Conservation (phyloP, 1,140 invertebrate species). For the Cotesia glomerata region DNA sequence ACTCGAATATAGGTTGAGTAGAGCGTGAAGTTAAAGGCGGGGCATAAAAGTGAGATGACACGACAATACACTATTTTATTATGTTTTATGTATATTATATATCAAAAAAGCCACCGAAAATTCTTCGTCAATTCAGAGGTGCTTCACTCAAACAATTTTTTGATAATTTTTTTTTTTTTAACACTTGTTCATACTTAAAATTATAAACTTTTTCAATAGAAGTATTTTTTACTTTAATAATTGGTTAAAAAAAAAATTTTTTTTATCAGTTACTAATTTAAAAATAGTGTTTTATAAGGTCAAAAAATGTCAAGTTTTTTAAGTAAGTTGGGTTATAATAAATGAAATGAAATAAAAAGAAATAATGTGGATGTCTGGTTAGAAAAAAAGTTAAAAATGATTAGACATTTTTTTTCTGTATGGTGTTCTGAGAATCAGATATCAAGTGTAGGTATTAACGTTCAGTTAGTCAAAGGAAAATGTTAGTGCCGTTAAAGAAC, state of each 20-base stretch:
- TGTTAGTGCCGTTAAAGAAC: slow-evolving; percentile 15
- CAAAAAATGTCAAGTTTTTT: not conserved
- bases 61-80: slow-evolving; percentile 5
- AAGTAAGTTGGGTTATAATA: not conserved
- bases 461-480: slow-evolving; percentile 4
- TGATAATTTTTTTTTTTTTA: not conserved
- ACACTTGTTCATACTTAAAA: no score
- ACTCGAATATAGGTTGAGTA: slow-evolving; percentile 11
- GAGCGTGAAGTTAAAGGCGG: slow-evolving; percentile 16
- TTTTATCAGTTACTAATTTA: no score
- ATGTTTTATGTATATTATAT: not conserved
- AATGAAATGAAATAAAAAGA: not conserved
- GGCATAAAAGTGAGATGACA: slow-evolving; percentile 12
- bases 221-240: no score
- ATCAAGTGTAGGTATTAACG: not conserved
- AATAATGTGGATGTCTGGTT: not conserved
- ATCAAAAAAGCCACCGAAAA: slow-evolving; percentile 17
- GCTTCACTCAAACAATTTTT: not conserved
- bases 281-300: no score
- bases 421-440: slow-evolving; percentile 1
- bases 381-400: not conserved
- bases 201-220: no score
- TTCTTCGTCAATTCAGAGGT: slow-evolving; percentile 18
- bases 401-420: not conserved
- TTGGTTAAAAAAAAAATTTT: no score